A percentile compares a stretch with the other conserved stretches of the same genome.
These are phyloP conservation scores for Acanthurus tractus DNA, from an alignment of 2,797 vertebrate genomes.

Conservation along the genomic window DNA sequence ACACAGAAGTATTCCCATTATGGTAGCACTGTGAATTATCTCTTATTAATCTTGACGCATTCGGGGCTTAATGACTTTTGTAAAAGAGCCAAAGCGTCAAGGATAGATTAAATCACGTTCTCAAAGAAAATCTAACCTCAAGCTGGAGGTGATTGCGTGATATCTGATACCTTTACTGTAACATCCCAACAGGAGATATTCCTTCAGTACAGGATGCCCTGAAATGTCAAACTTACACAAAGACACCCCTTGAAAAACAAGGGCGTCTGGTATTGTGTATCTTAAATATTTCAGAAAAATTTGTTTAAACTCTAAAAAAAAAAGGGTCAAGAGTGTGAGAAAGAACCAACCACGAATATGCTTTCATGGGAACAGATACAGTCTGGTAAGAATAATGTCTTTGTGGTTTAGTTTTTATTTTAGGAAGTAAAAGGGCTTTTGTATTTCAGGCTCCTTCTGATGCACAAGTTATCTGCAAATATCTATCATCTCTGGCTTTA, in stretches of 20 bases:
- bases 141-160: slow-evolving; percentile 40
- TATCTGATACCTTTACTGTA: slow-evolving; percentile 37
- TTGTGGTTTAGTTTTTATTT: no score
- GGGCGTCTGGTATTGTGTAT: no score
- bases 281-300: no score
- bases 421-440: no score
- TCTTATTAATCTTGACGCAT: slow-evolving; percentile 78
- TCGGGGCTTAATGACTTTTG: slow-evolving; percentile 77
- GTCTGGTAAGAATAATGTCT: no score
- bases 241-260: neutral
- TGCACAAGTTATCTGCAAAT: no score
- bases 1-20: slow-evolving; percentile 77
- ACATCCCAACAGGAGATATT: slow-evolving; percentile 20
- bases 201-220: slow-evolving; percentile 15
- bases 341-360: no score
- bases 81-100: slow-evolving; percentile 73
- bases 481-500: no score
- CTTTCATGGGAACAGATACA: no score
- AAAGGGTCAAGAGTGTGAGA: no score
- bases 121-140: slow-evolving; percentile 40
- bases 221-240: slow-evolving; percentile 7
- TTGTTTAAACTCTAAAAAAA: no score
- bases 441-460: no score
- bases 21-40: slow-evolving; percentile 72
- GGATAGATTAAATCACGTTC: slow-evolving; percentile 68